These are phyloP conservation scores for Drosophila kambysellisi DNA, from an alignment of 2,888 invertebrate genomes.

Conservation along the genomic window DNA sequence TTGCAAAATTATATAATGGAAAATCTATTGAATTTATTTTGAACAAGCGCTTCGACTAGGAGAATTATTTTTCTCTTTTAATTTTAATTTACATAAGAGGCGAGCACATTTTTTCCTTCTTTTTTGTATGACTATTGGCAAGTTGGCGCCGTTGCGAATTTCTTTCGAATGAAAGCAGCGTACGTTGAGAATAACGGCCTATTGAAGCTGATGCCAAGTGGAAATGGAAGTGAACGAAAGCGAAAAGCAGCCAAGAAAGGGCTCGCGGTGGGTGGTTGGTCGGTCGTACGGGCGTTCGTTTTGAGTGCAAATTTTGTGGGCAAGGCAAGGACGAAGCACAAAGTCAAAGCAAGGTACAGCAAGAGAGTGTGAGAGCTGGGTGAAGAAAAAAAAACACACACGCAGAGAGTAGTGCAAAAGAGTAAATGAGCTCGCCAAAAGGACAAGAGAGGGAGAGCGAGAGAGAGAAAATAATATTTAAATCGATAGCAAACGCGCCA, in stretches of 20 bases:
- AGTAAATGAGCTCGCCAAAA: conserved; percentile 42
- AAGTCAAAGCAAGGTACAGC: conserved; percentile 61
- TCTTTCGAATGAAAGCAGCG: conserved; percentile 42
- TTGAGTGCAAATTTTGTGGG: conserved; percentile 64
- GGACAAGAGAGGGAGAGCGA: conserved; percentile 11
- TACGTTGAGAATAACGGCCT: conserved; percentile 47
- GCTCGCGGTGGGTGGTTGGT: conserved; percentile 38
- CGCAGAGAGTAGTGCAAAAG: conserved; percentile 22
- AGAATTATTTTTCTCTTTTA: conserved; percentile 2
- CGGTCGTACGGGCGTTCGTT: conserved; percentile 19
- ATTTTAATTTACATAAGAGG: conserved; percentile 70
- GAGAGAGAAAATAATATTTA: conserved; percentile 57
- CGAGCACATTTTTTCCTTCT: conserved; percentile 19
- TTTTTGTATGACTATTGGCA: conserved; percentile 26
- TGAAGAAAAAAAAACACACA: conserved; percentile 8
- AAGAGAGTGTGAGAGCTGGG: conserved; percentile 25
- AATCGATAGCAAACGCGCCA: conserved; percentile 67
- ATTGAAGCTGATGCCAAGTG: conserved; percentile 66
- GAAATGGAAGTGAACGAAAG: conserved; percentile 70
- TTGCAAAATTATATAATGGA: conserved; percentile 61
- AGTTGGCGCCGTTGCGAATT: conserved; percentile 48
- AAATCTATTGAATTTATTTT: conserved; percentile 6
- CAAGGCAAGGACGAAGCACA: conserved; percentile 72
- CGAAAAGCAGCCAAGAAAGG: conserved; percentile 61
- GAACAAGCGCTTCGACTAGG: not conserved